These are phyloP conservation scores for Chloebia gouldiae DNA, from an alignment of 2,113 vertebrate genomes.

Conservation along the genomic window DNA sequence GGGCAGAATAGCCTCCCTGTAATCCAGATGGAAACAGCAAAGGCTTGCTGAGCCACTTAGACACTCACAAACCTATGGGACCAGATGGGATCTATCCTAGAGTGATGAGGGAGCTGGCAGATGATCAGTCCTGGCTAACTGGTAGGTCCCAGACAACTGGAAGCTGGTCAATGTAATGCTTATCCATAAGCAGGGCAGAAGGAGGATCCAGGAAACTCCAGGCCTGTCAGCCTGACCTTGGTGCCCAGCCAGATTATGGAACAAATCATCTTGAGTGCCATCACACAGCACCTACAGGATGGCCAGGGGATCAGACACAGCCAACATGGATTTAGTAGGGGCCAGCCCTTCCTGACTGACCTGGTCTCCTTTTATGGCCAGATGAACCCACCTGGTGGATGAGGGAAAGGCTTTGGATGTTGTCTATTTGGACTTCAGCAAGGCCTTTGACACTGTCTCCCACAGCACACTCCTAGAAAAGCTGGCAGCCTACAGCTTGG, in stretches of 20 bases:
- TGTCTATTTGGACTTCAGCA: not conserved
- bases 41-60: not conserved
- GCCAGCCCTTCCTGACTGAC: not conserved
- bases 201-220: not conserved
- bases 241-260: not conserved
- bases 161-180: not conserved
- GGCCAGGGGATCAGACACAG: not conserved
- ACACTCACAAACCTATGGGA: not conserved
- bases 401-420: not conserved
- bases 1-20: not conserved
- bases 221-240: not conserved
- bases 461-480: not conserved
- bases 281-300: not conserved
- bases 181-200: not conserved
- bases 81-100: not conserved
- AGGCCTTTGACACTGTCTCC: not conserved
- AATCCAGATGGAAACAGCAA: not conserved
- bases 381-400: not conserved
- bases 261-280: not conserved
- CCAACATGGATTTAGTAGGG: not conserved
- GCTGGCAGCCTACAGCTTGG: not conserved
- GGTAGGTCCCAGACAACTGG: not conserved
- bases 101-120: not conserved
- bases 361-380: not conserved
- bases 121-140: not conserved